These are phyloP conservation scores for Brachyopa scutellaris DNA, from an alignment of 2,888 invertebrate genomes.

Conservation along the genomic window DNA sequence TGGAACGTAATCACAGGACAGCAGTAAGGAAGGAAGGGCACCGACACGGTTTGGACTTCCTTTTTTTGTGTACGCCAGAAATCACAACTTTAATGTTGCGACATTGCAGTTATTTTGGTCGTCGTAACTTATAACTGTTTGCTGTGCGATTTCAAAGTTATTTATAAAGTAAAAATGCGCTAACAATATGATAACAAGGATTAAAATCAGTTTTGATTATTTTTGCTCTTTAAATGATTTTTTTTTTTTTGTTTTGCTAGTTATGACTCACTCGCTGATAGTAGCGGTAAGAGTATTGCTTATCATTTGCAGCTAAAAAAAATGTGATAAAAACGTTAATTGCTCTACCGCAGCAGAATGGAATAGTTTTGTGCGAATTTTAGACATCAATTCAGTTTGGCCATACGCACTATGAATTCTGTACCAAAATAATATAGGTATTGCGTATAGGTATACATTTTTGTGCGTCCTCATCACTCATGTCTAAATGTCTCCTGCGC, in stretches of 20 bases:
- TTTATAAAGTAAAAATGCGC: background rate
- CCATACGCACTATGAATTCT: too few relatives aligned
- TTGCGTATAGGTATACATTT: too few relatives aligned
- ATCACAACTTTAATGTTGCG: conserved; percentile 5
- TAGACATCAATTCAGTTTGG: too few relatives aligned
- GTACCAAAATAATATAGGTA: too few relatives aligned
- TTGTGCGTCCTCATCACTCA: too few relatives aligned
- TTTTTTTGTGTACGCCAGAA: background rate
- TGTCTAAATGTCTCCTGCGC: too few relatives aligned
- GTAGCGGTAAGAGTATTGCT: background rate
- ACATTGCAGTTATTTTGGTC: background rate
- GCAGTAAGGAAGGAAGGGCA: too few relatives aligned
- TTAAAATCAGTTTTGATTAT: background rate
- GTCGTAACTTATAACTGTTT: background rate
- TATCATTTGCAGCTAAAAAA: conserved; percentile 10
- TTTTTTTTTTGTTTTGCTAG: background rate
- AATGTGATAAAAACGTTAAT: too few relatives aligned
- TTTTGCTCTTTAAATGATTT: background rate
- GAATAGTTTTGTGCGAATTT: background rate
- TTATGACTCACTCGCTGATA: background rate
- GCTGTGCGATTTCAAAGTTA: background rate
- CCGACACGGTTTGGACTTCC: too few relatives aligned
- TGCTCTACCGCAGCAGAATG: background rate
- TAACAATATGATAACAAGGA: background rate
- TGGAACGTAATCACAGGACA: background rate